Base-by-base conservation (phyloP, 2,888 invertebrate genomes). In the Gasteruption jaculator region DNA sequence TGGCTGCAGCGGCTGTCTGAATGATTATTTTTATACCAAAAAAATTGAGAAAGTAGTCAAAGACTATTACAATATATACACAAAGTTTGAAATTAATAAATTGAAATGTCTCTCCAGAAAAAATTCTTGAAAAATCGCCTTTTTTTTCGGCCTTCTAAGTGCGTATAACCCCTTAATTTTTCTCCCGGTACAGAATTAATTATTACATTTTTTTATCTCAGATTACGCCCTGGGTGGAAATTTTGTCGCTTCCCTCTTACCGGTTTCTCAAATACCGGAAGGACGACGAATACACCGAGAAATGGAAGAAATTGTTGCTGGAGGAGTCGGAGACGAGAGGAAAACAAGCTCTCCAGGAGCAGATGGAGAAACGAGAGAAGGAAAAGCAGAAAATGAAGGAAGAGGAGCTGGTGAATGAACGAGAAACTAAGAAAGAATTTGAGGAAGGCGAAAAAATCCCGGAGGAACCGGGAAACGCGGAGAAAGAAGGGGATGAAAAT, bases 211-310 rank as follows among this genome's bases (percentile, higher is more conserved):
- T 37, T 22, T 12, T 24, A 11, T 20, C 33, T 14, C 11, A 61
- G 64, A 35, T 57, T 3, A 56, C 60, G 7, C 37, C 50, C 4
- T 61, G 63, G 59, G 44, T 63, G 46, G 34, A 46, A 3, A 48
- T 50, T 26, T 37, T 65, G 10, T 43, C 60, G 0, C 10, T 65
- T 15, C 65, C 65, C 1, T 18, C 43, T 1, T 65, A 59, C 26
- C 46, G 45, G 16, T 24, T 22, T 3, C 32, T 65, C 19, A 63
- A 53, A 33, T 44, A 49, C 4, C 52, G 56, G 20, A n/a, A n/a
- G n/a, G 31, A 37, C 0, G 53, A 57, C 12, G 35, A 53, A 4
- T 7, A 40, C 0, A 58, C 65, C 0, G 26, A 29, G 6, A 16
- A 43, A 10, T 54, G 49, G 57, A 63, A 56, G 24, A 49, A 50